Base-by-base conservation (phyloP, 2,113 vertebrate species). In the Hippocampus zosterae region DNA sequence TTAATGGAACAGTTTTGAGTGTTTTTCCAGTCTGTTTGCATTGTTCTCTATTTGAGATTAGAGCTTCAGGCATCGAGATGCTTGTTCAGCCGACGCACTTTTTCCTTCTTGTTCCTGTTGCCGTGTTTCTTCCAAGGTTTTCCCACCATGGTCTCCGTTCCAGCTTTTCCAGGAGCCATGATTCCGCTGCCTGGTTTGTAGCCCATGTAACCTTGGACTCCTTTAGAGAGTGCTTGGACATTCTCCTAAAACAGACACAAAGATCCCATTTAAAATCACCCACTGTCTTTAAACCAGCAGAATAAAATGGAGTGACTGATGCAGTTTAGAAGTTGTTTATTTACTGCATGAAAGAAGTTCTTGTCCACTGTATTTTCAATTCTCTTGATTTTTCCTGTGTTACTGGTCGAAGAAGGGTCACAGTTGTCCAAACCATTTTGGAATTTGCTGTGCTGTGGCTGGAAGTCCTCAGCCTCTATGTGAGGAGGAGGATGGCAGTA, bases 91-190 rank as follows among this genome's bases (percentile, higher is more conserved):
- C 96, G 90, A 15, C 97, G 94, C 2, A 96, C 84, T 85, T 99
- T 99, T 88, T 99, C 95, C 79, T 96, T 99, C 86, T 94, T 99
- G 81, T 99, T 98, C 74, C 81, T 91, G 92, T 99, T 99, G 11
- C 96, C 94, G 0, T 99, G 97, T 71, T 96, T 99, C 85, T 98
- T 99, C 97, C 97, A 99, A 66, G 96, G 95, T 75, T 99, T 99
- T 42, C 94, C 93, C 0, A 40, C 46, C 10, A 61, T 68, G 0
- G 6, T 76, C 27, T 91, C 92, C 7, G 23, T 57, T 48, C 73
- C 23, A 0, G 83, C 53, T 44, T 9, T 84, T 65, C 6, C 67
- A 1, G 68, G 44, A 1, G 84, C 75, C 12, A 89, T 61, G 0
- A 89, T 89, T 66, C 93, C 92, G 0, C 89, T 85, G 48, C 94